Percentiles rank a stretch among this genome's conserved stretches.
Evolutionary conservation across 2,113 vertebrate species (phyloP).

Genomic region (Thermophis baileyi): DNA sequence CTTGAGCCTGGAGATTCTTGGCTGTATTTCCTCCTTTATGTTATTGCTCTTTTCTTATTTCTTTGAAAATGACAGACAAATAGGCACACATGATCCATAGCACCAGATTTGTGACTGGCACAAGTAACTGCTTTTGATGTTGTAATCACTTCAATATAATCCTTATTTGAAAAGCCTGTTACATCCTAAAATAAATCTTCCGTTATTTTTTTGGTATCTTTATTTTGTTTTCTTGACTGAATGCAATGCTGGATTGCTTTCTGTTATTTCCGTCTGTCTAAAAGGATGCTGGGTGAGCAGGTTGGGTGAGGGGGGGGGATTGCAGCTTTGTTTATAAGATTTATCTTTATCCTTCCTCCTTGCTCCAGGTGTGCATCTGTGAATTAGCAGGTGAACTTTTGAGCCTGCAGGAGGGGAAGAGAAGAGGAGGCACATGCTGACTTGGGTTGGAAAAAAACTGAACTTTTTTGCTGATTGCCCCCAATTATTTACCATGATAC

Average conservation of each 20-base stretch:
- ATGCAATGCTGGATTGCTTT: slow-evolving; percentile 31
- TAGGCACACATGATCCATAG: slow-evolving; percentile 37
- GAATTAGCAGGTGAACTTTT: background rate
- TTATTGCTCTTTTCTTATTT: background rate
- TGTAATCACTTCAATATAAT: slow-evolving; percentile 57
- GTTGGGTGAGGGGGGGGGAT: background rate
- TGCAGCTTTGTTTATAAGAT: background rate
- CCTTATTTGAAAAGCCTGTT: slow-evolving; percentile 55
- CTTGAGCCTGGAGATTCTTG: slow-evolving; percentile 21
- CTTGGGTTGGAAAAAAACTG: background rate
- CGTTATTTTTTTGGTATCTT: slow-evolving; percentile 41
- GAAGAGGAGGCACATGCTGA: background rate
- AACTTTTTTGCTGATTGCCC: background rate
- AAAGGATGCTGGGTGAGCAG: background rate
- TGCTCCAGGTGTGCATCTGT: background rate
- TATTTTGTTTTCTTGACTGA: slow-evolving; percentile 38
- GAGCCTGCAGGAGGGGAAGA: background rate
- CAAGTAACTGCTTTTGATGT: slow-evolving; percentile 48
- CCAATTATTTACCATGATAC: background rate
- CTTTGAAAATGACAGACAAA: slow-evolving; percentile 39
- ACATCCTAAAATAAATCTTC: slow-evolving; percentile 46
- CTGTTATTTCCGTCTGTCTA: slow-evolving; percentile 9
- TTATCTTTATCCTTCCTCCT: background rate
- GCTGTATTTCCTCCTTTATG: background rate
- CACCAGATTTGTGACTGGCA: slow-evolving; percentile 46